These are phyloP conservation scores for Psittacula derbiana DNA, from an alignment of 2,797 vertebrate species.

Conservation along the genomic window DNA sequence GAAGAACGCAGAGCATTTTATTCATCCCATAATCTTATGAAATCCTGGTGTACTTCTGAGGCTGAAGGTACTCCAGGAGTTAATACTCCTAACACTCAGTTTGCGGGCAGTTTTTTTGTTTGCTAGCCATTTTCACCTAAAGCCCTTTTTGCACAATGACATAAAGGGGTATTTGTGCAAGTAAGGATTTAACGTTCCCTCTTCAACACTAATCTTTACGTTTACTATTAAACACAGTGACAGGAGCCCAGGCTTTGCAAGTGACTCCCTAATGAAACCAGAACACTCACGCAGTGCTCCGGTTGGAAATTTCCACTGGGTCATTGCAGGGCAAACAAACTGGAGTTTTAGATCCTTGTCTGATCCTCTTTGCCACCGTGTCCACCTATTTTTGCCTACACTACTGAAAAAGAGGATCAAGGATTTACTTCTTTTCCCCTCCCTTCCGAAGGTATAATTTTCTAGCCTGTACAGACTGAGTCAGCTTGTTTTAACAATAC, in stretches of 20 bases:
- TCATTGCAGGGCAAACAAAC: not conserved
- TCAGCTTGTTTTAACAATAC: not conserved
- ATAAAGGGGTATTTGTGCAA: not conserved
- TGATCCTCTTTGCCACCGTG: not conserved
- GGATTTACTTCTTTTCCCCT: not conserved
- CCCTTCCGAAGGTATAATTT: not conserved
- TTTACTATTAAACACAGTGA: not conserved
- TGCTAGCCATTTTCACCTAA: not conserved
- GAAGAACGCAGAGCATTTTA: not conserved
- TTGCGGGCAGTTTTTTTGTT: not conserved
- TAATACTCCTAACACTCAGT: not conserved
- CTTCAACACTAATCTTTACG: not conserved
- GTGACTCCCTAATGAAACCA: not conserved
- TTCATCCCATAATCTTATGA: not conserved
- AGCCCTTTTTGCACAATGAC: not conserved
- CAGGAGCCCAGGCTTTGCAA: not conserved
- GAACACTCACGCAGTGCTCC: not conserved
- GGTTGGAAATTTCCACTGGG: not conserved
- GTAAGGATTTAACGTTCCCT: not conserved
- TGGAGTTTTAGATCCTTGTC: not conserved
- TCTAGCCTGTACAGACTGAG: not conserved
- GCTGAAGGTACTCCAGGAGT: not conserved
- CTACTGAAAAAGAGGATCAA: not conserved
- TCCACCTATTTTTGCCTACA: not conserved
- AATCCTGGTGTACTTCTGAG: not conserved